phyloP scores from a whole-genome alignment of 53 echinoderm and acorn worm species.

The Hippasteria phrygiana region DNA sequence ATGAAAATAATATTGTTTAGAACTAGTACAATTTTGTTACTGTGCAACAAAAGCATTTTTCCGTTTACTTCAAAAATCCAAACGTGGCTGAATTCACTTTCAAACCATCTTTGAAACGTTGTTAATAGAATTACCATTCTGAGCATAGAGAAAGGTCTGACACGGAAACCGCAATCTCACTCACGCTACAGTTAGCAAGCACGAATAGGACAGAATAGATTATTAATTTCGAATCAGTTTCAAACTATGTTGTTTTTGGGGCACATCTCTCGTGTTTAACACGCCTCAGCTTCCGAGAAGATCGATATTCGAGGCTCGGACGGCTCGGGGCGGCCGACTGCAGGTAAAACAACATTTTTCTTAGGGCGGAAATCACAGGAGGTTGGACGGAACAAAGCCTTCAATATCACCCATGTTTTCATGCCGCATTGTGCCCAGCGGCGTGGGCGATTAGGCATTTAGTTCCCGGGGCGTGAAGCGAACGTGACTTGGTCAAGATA shows the following conservation, averaged over 20 bases:
- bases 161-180: background rate
- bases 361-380: slow-evolving; percentile 15
- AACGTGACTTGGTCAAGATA: slow-evolving; percentile 35
- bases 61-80: too few relatives aligned
- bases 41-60: too few relatives aligned
- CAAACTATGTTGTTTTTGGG: background rate
- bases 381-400: background rate
- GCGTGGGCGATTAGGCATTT: slow-evolving; percentile 21
- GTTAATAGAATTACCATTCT: background rate
- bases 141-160: background rate
- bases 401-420: slow-evolving; percentile 5
- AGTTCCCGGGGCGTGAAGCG: background rate
- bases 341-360: background rate
- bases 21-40: too few relatives aligned
- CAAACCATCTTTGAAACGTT: background rate
- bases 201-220: background rate
- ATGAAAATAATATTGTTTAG: too few relatives aligned
- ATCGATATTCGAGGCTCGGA: background rate
- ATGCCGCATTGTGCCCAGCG: background rate
- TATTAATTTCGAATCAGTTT: slow-evolving; percentile 32
- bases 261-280: background rate
- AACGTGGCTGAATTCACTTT: too few relatives aligned
- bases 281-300: background rate
- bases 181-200: slow-evolving; percentile 2
- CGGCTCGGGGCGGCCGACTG: background rate